A percentile compares a stretch with the other conserved stretches of the same genome.
Evolutionary conservation across 2,797 vertebrate genomes (phyloP).

Genomic region (Hirundo rustica): DNA sequence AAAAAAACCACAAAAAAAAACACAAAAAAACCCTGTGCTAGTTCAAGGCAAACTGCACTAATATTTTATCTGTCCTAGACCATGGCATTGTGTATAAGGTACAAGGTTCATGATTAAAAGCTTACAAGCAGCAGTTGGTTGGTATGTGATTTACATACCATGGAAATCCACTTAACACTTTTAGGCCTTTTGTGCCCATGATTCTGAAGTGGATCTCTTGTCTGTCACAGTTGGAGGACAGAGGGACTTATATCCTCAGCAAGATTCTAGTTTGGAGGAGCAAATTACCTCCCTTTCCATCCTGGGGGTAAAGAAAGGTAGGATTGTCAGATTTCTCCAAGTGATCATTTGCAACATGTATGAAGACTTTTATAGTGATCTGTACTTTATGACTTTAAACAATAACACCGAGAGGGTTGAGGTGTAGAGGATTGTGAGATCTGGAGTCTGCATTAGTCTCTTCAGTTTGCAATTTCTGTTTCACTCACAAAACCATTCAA

Average conservation of each 20-base stretch:
- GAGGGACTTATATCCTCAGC: neutral
- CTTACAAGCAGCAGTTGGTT: slow-evolving; percentile 6
- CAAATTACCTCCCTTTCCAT: neutral
- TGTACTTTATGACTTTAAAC: neutral
- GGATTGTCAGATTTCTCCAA: neutral
- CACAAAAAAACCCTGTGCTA: no score
- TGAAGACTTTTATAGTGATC: neutral
- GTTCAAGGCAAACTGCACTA: neutral
- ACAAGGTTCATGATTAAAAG: slow-evolving; percentile 49
- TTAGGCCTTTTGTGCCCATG: neutral
- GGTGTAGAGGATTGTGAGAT: neutral
- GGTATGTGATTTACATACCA: slow-evolving; percentile 50
- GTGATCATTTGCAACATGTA: neutral
- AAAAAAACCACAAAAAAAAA: no score
- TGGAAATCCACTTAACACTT: neutral
- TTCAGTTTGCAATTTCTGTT: neutral
- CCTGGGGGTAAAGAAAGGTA: neutral
- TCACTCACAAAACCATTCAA: neutral
- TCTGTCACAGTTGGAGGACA: neutral
- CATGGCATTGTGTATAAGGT: neutral
- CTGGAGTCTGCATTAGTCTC: neutral
- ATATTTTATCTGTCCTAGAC: neutral
- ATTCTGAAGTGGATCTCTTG: neutral
- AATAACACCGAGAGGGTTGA: neutral
- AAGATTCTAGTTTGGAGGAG: neutral